Base-by-base conservation (phyloP, 2,113 vertebrate genomes). In the Labeo rohita region DNA sequence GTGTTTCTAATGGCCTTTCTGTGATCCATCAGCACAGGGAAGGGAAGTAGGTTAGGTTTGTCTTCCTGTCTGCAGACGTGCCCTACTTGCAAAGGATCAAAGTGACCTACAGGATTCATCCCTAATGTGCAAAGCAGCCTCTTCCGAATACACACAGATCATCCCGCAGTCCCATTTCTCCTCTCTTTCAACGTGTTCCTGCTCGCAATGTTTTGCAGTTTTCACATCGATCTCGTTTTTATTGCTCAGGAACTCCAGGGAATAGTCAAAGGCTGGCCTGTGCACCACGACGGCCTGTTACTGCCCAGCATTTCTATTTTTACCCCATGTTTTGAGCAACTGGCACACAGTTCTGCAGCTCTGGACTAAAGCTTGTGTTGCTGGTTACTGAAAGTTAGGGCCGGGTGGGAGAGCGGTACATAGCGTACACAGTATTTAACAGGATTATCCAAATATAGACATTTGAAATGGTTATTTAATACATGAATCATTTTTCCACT, bases 261-360 rank as follows among this genome's bases (percentile, higher is more conserved):
- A 86, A 70, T 6, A 74, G 50, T 80, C 77, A 63, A 63, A 73
- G 56, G 39, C 52, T 10, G 52, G 39, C 56, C 75, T 47, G 76
- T 72, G 47, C 59, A 8, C 59, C 45, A 39, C 28, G 50, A 34
- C 18, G 59, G 16, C 56, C 84, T 73, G 83, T 75, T 63, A 21
- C 83, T 76, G 83, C 72, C 70, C 39, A 49, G 39, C 85, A 23
- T 63, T 86, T 86, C 85, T 86, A 81, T 86, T 86, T 86, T 81
- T 81, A 86, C 66, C 23, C 15, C 34, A 15, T 34, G 70, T 49
- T 61, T 74, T 12, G 83, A 49, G 72, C 83, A 28, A 75, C 52
- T 72, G 43, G 78, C 78, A 15, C 77, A 63, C 12, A 63, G 77
- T 43, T 54, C 76, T 78, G 76, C 50, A 56, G 74, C 16, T 79